Evolutionary conservation across 2,888 invertebrate species (phyloP), one percentile per base, ranked within the genome.

Genomic region (Coleophora deauratella): DNA sequence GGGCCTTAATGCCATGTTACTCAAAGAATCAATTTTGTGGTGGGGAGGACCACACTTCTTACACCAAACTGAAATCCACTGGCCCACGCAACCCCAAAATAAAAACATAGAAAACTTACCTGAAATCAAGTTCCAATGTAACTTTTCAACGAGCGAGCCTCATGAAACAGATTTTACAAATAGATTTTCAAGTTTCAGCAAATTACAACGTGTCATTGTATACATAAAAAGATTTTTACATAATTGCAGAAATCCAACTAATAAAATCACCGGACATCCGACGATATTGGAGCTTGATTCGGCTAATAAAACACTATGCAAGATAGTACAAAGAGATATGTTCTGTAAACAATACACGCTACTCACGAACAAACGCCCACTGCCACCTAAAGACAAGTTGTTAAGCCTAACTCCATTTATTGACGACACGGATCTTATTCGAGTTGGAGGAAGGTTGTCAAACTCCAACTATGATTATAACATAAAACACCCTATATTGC

Each of bases 171-270:
- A 37, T 21, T 39, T 35, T 12, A 34, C 13, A 8, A 1, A 14
- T 7, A 31, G 13, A 27, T 33, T 33, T 38, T 44, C 44, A 13
- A 34, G 27, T 36, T 45, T 40, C 27, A 2, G 9, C 12, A 45
- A 39, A 40, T 14, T 47, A 27, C 44, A 47, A 35, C 32, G 41
- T 8, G 27, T 37, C 6, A 27, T 28, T 27, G 50, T 41, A 9
- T 47, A 47, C 28, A 9, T 45, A 3, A 13, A 34, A 3, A 38
- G 46, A 38, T 46, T 49, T 12, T 42, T 47, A 27, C 33, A 46
- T 33, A 53, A 51, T 9, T 46, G 45, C 11, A 41, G 37, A 7
- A 31, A 31, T 10, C 6, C 31, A 31, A 7, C 7, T 11, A n/a
- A n/a, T 6, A 3, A 6, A 6, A 9, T 6, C 8, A n/a, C n/a